Conservation (phyloP, 37 sponge, comb jelly and placozoan species). For the Beroe ovata region DNA sequence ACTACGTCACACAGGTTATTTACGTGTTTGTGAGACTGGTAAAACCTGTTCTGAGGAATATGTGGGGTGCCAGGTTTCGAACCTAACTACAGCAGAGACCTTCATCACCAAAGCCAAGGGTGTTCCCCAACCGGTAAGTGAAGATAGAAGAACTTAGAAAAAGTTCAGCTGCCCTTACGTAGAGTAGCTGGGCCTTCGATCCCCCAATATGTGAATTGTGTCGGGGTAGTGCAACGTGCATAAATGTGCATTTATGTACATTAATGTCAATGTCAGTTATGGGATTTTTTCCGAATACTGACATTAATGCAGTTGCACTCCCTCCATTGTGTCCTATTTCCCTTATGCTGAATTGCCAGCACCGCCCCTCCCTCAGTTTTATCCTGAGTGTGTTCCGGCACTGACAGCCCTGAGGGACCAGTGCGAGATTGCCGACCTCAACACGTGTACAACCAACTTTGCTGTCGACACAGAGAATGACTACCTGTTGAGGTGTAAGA, state of each 20-base stretch:
- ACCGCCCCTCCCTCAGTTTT: neutral
- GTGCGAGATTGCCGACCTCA: neutral
- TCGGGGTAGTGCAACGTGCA: too few species aligned
- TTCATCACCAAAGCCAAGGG: neutral
- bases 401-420: conserved; percentile 26
- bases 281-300: too few species aligned
- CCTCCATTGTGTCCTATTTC: too few species aligned
- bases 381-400: conserved; percentile 15
- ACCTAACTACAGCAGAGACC: neutral
- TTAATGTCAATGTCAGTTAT: too few species aligned
- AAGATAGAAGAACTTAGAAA: too few species aligned
- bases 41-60: neutral
- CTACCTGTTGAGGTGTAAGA: neutral
- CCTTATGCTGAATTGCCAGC: neutral
- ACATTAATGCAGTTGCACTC: neutral
- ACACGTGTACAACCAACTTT: neutral
- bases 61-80: neutral
- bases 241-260: too few species aligned
- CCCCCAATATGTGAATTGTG: too few species aligned
- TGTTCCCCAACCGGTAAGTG: neutral
- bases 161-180: too few species aligned
- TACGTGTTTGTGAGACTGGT: neutral
- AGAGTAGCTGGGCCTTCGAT: neutral
- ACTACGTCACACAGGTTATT: too few species aligned
- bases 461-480: neutral